Evolutionary conservation across 2,113 vertebrate genomes (phyloP).

Genomic region (Passer montanus): DNA sequence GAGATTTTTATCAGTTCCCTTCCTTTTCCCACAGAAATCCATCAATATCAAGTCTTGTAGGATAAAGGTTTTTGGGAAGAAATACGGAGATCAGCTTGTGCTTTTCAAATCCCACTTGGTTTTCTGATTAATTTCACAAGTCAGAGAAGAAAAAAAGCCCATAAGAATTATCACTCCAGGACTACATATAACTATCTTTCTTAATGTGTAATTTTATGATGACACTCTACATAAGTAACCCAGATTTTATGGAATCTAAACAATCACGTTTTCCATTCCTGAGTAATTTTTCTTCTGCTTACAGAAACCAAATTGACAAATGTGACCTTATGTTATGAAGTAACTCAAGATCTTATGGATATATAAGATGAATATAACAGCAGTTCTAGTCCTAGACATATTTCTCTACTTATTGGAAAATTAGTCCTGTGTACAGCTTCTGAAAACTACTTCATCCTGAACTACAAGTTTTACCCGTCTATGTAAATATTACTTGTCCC

Average conservation of each 20-base stretch:
- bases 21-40: not conserved
- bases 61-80: not conserved
- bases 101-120: not conserved
- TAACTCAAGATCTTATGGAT: not conserved
- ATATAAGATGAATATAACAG: not conserved
- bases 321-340: not conserved
- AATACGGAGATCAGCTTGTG: not conserved
- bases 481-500: not conserved
- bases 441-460: not conserved
- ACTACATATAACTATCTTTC: not conserved
- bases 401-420: not conserved
- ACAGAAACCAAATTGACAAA: slow-evolving; percentile 33
- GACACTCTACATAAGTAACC: not conserved
- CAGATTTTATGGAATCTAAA: slow-evolving; percentile 11
- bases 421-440: not conserved
- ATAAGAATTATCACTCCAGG: not conserved
- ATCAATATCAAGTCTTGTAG: not conserved
- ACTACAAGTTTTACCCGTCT: not conserved
- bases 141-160: not conserved
- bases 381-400: not conserved
- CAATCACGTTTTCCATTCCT: not conserved
- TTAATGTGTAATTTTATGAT: slow-evolving; percentile 9
- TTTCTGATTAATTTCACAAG: slow-evolving; percentile 13
- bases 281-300: not conserved
- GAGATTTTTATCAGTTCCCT: not conserved